A percentile compares a stretch with the other conserved stretches of the same genome.
phyloP scores from a whole-genome alignment of 2,113 vertebrate species.

The Ctenodactylus gundi region DNA sequence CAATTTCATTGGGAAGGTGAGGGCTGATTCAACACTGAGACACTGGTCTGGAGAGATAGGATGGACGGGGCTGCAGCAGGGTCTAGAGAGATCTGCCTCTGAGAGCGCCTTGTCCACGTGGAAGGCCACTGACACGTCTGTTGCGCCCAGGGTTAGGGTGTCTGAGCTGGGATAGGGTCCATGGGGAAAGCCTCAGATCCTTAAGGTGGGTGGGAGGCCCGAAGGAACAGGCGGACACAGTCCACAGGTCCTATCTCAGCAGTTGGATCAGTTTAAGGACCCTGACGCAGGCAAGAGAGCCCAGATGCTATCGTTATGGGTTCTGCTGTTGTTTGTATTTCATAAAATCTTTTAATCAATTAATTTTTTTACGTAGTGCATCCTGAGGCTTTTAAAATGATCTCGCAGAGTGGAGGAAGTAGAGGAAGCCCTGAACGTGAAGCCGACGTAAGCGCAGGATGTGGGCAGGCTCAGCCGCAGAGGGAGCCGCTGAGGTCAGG shows the following conservation, averaged over 20 bases:
- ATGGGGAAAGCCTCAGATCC: neutral
- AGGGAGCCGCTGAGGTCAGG: rapidly evolving
- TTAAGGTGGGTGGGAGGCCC: too few species aligned
- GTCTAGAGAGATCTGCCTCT: too few species aligned
- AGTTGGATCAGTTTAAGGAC: neutral
- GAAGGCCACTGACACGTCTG: too few species aligned
- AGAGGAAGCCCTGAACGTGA: neutral
- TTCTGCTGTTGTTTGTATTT: neutral
- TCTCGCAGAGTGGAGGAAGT: neutral
- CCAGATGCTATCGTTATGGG: neutral
- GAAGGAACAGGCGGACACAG: neutral
- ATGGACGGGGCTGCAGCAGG: too few species aligned
- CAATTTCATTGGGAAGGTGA: neutral
- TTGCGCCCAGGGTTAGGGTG: rapidly evolving
- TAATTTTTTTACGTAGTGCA: neutral
- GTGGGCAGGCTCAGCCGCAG: neutral
- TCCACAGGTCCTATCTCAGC: neutral
- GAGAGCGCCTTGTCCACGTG: rapidly evolving
- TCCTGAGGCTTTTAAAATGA: constrained; percentile 17
- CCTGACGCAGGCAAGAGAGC: neutral
- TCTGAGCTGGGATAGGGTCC: neutral
- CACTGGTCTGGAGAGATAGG: too few species aligned
- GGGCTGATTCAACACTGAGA: neutral
- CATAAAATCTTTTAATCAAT: neutral
- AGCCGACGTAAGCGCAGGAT: neutral